These are phyloP conservation scores for Ramphastos sulfuratus DNA, from an alignment of 2,113 vertebrate species.

Conservation along the genomic window DNA sequence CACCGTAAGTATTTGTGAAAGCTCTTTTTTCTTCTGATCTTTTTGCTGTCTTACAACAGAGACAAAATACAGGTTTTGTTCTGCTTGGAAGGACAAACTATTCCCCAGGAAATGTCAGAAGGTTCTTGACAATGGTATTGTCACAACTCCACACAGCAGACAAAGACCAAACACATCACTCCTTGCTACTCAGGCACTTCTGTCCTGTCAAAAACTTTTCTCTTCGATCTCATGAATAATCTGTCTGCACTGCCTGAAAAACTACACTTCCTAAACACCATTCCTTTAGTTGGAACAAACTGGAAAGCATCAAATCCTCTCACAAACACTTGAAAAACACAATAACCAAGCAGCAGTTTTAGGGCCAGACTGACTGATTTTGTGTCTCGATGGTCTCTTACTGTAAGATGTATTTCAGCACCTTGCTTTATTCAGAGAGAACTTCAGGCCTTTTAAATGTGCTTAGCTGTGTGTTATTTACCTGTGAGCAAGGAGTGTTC, in stretches of 20 bases:
- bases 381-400: background rate
- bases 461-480: background rate
- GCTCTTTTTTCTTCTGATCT: background rate
- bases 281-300: background rate
- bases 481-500: background rate
- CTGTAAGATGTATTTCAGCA: background rate
- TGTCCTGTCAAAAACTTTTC: background rate
- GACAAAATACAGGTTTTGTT: background rate
- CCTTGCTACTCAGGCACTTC: background rate
- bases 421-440: background rate
- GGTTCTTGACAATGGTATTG: background rate
- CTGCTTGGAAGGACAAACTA: background rate
- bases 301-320: background rate
- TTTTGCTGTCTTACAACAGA: background rate
- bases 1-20: background rate
- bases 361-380: background rate
- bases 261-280: background rate
- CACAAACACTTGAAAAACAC: background rate
- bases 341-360: background rate
- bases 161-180: background rate
- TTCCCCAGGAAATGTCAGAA: constrained; percentile 9
- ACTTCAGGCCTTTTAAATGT: background rate
- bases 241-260: background rate
- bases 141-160: background rate
- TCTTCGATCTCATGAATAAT: background rate